Percentiles rank a stretch among this genome's conserved stretches.
Conservation (phyloP, 2,888 invertebrate species). For the Spicauda simplicius region DNA sequence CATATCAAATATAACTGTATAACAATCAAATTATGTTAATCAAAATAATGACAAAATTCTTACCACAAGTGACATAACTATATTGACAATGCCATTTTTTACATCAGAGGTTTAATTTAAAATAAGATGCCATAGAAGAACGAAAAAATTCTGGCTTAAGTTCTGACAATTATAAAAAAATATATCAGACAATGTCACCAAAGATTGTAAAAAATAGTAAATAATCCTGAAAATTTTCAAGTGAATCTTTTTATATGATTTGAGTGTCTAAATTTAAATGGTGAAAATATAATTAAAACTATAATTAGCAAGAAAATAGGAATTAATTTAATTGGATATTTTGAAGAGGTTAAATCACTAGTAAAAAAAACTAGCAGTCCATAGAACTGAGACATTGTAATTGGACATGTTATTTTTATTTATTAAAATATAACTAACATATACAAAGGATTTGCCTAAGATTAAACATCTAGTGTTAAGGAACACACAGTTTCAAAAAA, state of each 20-base stretch:
- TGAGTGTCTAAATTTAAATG: neutral
- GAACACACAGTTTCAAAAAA: too few species aligned
- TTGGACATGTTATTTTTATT: too few species aligned
- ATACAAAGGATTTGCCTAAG: too few species aligned
- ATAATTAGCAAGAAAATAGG: neutral
- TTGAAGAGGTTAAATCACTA: neutral
- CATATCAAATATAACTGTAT: too few species aligned
- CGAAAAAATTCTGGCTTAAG: neutral
- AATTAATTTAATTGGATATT: neutral
- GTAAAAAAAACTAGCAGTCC: too few species aligned
- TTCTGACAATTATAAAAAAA: neutral
- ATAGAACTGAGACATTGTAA: too few species aligned
- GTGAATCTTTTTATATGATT: neutral
- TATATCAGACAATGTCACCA: constrained; percentile 4
- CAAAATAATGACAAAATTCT: neutral
- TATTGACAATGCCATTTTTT: neutral
- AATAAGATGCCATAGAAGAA: neutral
- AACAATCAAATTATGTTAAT: neutral
- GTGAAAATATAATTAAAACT: neutral
- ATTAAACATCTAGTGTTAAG: too few species aligned
- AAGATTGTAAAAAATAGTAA: constrained; percentile 26
- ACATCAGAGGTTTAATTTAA: neutral
- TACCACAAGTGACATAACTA: neutral
- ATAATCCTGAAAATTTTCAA: constrained; percentile 18
- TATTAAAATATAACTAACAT: too few species aligned